Base-by-base conservation (phyloP, 2,797 vertebrate species). In the Enteromius trimaculatus region DNA sequence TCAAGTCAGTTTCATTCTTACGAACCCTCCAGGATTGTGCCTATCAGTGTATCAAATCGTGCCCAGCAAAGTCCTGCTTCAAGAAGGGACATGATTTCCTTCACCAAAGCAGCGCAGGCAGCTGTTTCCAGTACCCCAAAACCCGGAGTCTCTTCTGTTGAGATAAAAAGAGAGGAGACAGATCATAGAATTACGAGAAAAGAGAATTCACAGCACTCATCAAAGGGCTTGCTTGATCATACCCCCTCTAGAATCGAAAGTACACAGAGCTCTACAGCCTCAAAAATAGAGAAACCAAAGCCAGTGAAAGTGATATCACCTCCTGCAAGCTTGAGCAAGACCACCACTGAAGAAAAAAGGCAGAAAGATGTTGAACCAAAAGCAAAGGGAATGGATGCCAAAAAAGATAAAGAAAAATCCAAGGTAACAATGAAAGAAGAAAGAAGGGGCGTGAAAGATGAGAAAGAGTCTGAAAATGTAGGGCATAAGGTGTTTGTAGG, bases 1-100 rank as follows among this genome's bases (percentile, higher is more conserved):
- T 87, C 89, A 51, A 85, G 79, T 88, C 85, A 87, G 55, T 86
- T 91, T 83, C 92, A 92, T 75, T 91, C 91, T 64, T 81, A 83
- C 29, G 93, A 92, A 90, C 90, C 92, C 71, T 92, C 93, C 1
- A 93, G 93, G 82, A 84, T 93, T 64, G 89, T 95, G 79, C 94
- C 95, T 9, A 94, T 95, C 88, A 91, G 92, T 81, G 76, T 93
- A 23, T 84, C 86, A 77, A 89, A 39, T 64, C 90, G 88, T 83
- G 92, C 88, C 47, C 87, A 94, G 83, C 92, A 94, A 86, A 94
- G 93, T 87, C 92, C 93, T 7, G 89, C 88, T 80, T 92, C 92
- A 88, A 94, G 95, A 89, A 94, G 94, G 87, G 95, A 95, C 87
- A 94, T 95, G 92, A 82, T 94, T 80, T 92, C 94, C 39, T 95